Conservation (phyloP, 2,113 vertebrate genomes). For the Tachycineta bicolor region DNA sequence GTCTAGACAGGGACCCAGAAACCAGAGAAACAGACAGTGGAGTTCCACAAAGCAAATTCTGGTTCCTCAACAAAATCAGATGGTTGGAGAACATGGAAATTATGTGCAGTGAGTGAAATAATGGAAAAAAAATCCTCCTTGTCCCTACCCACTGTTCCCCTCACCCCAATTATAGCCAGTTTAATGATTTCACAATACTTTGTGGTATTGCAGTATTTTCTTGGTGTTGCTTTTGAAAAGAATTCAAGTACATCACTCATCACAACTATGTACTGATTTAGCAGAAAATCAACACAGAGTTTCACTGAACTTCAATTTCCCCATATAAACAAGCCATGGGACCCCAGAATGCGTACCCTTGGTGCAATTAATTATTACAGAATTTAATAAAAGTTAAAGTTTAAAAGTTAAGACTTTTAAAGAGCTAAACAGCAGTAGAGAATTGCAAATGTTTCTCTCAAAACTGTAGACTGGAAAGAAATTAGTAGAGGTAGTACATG, state of each 20-base stretch:
- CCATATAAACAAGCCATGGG: not conserved
- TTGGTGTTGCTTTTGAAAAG: constrained; percentile 2
- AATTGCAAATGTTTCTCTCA: not conserved
- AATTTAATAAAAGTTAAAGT: not conserved
- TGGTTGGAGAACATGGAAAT: not conserved
- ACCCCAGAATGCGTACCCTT: not conserved
- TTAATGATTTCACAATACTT: constrained; percentile 9
- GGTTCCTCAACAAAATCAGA: not conserved
- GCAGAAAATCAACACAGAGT: not conserved
- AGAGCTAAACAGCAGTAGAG: not conserved
- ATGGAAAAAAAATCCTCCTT: not conserved
- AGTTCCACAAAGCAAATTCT: not conserved
- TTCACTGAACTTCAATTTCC: not conserved
- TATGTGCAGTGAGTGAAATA: not conserved
- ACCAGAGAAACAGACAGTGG: not conserved
- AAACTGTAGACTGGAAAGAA: not conserved
- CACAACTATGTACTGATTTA: not conserved
- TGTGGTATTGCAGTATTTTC: not conserved
- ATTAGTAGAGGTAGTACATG: not conserved
- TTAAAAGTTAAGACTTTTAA: not conserved
- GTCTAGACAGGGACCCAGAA: fast-evolving
- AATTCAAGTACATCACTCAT: not conserved
- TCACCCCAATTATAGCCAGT: not conserved
- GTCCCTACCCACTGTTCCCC: not conserved
- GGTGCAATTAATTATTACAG: not conserved